phyloP scores from a whole-genome alignment of 1,140 invertebrate species.

The Scylla paramamosain region DNA sequence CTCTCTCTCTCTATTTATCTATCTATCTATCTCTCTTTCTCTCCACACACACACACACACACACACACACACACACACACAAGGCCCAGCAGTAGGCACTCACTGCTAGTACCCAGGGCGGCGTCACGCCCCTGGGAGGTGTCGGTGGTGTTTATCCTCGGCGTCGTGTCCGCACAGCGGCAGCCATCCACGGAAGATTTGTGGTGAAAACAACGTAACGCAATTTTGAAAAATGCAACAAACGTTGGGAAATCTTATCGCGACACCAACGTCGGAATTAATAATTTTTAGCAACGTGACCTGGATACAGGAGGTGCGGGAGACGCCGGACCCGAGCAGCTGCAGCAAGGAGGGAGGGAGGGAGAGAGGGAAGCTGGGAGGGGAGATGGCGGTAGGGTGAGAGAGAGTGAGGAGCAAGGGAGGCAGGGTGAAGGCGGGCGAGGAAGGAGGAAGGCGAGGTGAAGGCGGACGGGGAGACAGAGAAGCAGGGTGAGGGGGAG shows the following conservation, averaged over 20 bases:
- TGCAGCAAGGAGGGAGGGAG: neutral
- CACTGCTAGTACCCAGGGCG: no score
- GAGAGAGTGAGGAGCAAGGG: neutral
- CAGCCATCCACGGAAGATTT: slow-evolving; percentile 10
- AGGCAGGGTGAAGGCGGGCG: neutral
- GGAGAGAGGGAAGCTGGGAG: neutral
- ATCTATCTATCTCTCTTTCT: no score
- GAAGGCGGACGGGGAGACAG: neutral
- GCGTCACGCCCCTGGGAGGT: no score
- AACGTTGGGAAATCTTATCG: slow-evolving; percentile 50
- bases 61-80: no score
- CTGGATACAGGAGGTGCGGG: neutral
- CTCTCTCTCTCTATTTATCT: no score
- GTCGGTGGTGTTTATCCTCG: no score
- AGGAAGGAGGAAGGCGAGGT: neutral
- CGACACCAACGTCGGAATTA: slow-evolving; percentile 61
- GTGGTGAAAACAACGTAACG: slow-evolving; percentile 54
- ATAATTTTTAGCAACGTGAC: slow-evolving; percentile 55
- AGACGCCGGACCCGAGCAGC: slow-evolving; percentile 5
- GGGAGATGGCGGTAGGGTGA: neutral
- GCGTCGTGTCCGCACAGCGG: no score
- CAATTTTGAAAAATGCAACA: slow-evolving; percentile 58
- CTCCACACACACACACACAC: no score
- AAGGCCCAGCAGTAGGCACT: no score
- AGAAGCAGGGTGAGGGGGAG: neutral